Base-by-base conservation (phyloP, 1,140 invertebrate species). In the Apis laboriosa region DNA sequence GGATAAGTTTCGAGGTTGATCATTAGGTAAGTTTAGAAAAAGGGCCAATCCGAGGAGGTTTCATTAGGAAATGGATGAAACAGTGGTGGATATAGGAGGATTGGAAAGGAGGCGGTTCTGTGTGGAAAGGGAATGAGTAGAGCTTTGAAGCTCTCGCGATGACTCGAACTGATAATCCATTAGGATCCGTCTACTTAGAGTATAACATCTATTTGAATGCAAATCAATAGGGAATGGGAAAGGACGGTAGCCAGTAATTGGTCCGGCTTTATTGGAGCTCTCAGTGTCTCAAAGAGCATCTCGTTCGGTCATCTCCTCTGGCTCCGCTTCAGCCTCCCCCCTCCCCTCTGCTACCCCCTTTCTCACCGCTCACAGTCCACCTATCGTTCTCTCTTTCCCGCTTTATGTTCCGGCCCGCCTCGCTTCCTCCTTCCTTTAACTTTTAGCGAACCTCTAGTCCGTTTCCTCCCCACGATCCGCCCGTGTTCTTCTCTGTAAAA, bases 121-220 rank as follows among this genome's bases (percentile, higher is more conserved):
- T 76, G 80, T 60, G 83, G 80, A 85, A 64, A 76, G 68, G 85
- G 87, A 82, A 88, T 51, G 86, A 84, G 84, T 71, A 83, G 85
- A 90, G 89, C 92, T 94, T 94, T 94, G 93, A 94, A 93, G 92
- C 92, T 92, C 92, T 92, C 90, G 89, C 91, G 93, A 94, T 94
- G 92, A 94, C 93, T 93, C 92, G 90, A 87, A 93, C 93, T 94
- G 93, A 94, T 94, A 94, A 94, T 94, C 93, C 93, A 94, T 94
- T 94, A 94, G 93, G 93, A 94, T 94, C 92, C 92, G 92, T 93
- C 92, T 94, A 94, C 93, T 94, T 93, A 94, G 93, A 93, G 93
- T 93, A 93, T 94, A 94, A 94, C 93, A 93, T 94, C 93, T 94
- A 94, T 94, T 94, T 94, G 93, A 94, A 94, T 94, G 93, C 93